Conservation (phyloP, 2,113 vertebrate species). For the Dendropsophus ebraccatus region DNA sequence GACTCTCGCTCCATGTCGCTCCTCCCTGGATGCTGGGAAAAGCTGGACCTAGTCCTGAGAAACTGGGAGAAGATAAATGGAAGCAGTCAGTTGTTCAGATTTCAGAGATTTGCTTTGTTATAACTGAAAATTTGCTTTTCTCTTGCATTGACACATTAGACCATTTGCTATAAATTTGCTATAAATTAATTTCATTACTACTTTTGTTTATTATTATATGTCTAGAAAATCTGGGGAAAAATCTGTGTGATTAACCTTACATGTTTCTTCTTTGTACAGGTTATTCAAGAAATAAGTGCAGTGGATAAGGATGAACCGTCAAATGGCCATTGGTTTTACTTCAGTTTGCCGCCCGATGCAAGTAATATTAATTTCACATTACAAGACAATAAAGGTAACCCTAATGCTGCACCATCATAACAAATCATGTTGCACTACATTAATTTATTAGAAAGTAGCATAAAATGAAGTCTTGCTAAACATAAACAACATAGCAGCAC, state of each 20-base stretch:
- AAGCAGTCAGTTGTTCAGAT: no score
- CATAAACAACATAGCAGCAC: no score
- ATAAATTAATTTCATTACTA: neutral
- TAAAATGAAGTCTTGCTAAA: neutral
- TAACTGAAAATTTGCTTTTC: no score
- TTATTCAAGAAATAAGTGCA: constrained; percentile 95
- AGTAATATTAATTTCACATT: constrained; percentile 93
- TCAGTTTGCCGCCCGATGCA: constrained; percentile 81
- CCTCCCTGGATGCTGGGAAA: no score
- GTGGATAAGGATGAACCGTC: constrained; percentile 92
- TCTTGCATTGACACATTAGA: neutral
- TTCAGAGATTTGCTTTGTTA: no score
- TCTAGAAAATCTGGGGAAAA: neutral
- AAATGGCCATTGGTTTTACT: constrained; percentile 90
- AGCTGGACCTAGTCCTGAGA: no score
- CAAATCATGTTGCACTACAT: neutral
- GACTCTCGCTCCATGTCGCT: no score
- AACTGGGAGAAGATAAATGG: no score
- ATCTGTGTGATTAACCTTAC: neutral
- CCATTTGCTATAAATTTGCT: neutral
- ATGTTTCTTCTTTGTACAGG: constrained; percentile 68
- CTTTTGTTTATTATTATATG: neutral
- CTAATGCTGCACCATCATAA: neutral
- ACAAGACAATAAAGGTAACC: constrained; percentile 92
- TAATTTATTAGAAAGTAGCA: neutral